These are phyloP conservation scores for Chamaedrilus cognettii DNA, from an alignment of 2,888 invertebrate species.

Conservation along the genomic window DNA sequence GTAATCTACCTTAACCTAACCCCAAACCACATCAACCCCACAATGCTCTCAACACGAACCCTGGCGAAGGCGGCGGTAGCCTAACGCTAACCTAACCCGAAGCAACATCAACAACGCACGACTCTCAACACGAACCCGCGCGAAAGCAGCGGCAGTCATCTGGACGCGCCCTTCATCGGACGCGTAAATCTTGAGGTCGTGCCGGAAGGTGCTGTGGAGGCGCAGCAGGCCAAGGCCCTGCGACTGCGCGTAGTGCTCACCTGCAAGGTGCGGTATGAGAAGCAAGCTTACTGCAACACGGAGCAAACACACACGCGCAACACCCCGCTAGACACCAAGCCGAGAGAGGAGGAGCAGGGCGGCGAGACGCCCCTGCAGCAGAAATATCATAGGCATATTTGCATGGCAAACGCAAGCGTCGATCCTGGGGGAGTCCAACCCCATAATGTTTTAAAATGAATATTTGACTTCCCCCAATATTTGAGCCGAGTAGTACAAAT, in stretches of 20 bases:
- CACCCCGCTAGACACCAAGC: too few relatives aligned
- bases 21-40: background rate
- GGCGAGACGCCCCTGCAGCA: too few relatives aligned
- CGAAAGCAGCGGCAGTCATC: slow-evolving; percentile 99
- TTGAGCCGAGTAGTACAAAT: too few relatives aligned
- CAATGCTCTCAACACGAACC: background rate
- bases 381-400: too few relatives aligned
- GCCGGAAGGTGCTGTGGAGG: slow-evolving; percentile 97
- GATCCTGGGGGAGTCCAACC: too few relatives aligned
- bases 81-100: background rate
- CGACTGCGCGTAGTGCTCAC: slow-evolving; percentile 86
- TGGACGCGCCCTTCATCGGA: slow-evolving; percentile 99
- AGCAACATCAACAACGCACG: background rate
- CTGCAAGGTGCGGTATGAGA: slow-evolving; percentile 40
- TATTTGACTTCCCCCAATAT: too few relatives aligned
- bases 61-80: background rate
- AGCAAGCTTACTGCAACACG: slow-evolving; percentile 23
- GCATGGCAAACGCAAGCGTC: too few relatives aligned
- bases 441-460: too few relatives aligned
- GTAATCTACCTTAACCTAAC: too few relatives aligned
- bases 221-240: slow-evolving; percentile 94
- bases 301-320: slow-evolving; percentile 11
- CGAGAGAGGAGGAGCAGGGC: too few relatives aligned
- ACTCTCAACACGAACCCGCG: slow-evolving; percentile 75
- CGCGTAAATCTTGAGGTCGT: slow-evolving; percentile 99